A percentile compares a stretch with the other conserved stretches of the same genome.
These are phyloP conservation scores for Netelia virgata DNA, from an alignment of 2,888 invertebrate species.

Conservation along the genomic window DNA sequence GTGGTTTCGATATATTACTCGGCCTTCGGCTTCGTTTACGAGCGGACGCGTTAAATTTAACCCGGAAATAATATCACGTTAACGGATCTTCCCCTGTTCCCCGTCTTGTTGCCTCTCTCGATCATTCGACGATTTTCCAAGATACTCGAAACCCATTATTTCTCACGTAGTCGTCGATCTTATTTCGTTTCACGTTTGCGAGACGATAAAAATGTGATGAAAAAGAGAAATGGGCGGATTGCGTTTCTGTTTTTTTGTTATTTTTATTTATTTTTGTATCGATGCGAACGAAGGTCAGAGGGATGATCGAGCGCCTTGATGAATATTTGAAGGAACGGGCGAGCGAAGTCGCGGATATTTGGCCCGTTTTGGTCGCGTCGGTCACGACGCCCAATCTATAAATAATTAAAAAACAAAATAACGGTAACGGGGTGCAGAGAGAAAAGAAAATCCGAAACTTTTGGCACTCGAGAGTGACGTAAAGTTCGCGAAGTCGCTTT, in stretches of 20 bases:
- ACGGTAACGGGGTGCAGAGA: not conserved
- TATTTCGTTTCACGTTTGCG: no score
- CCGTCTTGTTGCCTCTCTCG: no score
- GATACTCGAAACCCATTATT: no score
- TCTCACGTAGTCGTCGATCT: no score
- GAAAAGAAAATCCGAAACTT: not conserved
- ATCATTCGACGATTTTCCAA: no score
- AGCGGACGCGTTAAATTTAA: not conserved
- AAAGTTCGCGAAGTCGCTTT: not conserved
- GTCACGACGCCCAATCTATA: not conserved
- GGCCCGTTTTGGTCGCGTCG: not conserved
- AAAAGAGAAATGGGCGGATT: not conserved
- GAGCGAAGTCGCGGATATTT: not conserved
- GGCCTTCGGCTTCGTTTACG: not conserved
- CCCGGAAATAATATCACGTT: no score
- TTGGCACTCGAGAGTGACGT: slow-evolving; percentile 21
- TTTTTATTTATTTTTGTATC: not conserved
- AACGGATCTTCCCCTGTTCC: no score
- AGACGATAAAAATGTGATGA: no score
- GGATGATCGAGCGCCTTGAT: not conserved
- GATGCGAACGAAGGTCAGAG: not conserved
- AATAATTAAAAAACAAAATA: not conserved
- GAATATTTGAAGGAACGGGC: not conserved
- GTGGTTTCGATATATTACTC: slow-evolving; percentile 14
- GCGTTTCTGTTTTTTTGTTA: not conserved